Percentiles rank a stretch among this genome's conserved stretches.
Evolutionary conservation across 2,797 vertebrate species (phyloP).

Genomic region (Gobio occitaniae): DNA sequence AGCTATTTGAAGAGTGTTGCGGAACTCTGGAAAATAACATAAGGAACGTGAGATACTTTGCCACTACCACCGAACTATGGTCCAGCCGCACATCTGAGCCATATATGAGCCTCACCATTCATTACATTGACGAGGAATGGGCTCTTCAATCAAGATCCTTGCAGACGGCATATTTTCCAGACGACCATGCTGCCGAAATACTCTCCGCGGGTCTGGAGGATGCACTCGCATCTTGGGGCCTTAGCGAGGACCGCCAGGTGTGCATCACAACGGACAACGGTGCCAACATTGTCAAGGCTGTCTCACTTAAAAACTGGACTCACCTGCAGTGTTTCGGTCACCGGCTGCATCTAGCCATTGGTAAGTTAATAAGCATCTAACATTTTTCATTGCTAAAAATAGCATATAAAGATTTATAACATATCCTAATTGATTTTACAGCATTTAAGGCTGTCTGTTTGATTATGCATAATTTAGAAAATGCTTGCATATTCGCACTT

Average conservation of each 20-base stretch:
- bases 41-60: no score
- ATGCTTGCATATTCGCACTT: neutral
- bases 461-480: constrained; percentile 14
- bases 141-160: no score
- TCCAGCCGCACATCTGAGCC: no score
- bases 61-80: no score
- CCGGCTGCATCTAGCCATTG: neutral
- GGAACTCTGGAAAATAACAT: no score
- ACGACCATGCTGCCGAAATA: neutral
- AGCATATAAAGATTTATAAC: constrained; percentile 8
- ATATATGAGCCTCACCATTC: no score
- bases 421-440: neutral
- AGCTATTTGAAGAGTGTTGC: no score
- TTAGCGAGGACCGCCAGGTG: neutral
- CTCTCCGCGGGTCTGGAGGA: no score
- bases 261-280: neutral
- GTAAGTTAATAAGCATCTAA: neutral
- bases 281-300: neutral
- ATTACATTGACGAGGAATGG: no score
- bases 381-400: neutral
- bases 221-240: no score
- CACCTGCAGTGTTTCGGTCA: neutral
- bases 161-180: no score
- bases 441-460: neutral
- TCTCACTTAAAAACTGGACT: neutral